Conservation (phyloP, 2,888 invertebrate species). For the Cosmorhoe ocellata region DNA sequence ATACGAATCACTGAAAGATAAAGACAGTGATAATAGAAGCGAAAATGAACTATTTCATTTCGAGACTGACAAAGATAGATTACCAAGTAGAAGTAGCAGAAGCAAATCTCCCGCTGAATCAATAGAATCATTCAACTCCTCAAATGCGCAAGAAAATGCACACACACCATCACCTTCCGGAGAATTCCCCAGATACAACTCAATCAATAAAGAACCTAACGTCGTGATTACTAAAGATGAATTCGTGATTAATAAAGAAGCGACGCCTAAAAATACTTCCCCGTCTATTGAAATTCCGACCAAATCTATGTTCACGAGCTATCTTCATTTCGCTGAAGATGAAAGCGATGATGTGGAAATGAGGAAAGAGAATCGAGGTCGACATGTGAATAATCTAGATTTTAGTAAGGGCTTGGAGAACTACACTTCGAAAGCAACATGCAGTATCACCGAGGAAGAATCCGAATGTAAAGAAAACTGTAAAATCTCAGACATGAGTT, state of each 20-base stretch:
- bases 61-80: conserved; percentile 70
- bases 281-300: conserved; percentile 88
- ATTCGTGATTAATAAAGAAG: conserved; percentile 39
- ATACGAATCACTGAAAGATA: conserved; percentile 71
- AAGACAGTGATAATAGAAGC: conserved; percentile 86
- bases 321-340: conserved; percentile 72
- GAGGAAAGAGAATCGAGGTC: conserved; percentile 40
- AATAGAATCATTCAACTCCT: conserved; percentile 62
- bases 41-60: conserved; percentile 85
- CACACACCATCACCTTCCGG: conserved; percentile 66
- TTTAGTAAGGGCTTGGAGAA: conserved; percentile 41
- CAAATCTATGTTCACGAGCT: conserved; percentile 73
- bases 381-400: conserved; percentile 53
- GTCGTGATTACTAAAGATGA: conserved; percentile 45
- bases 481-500: conserved; percentile 92
- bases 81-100: conserved; percentile 64
- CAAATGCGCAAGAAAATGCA: conserved; percentile 51
- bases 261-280: conserved; percentile 64
- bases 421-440: conserved; percentile 33
- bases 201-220: conserved; percentile 51
- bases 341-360: conserved; percentile 49
- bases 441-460: conserved; percentile 49
- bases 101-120: conserved; percentile 76
- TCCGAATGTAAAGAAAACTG: conserved; percentile 51
- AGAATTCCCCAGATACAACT: conserved; percentile 64